Conservation (phyloP, 1,140 invertebrate species). For the Bombus consobrinus region DNA sequence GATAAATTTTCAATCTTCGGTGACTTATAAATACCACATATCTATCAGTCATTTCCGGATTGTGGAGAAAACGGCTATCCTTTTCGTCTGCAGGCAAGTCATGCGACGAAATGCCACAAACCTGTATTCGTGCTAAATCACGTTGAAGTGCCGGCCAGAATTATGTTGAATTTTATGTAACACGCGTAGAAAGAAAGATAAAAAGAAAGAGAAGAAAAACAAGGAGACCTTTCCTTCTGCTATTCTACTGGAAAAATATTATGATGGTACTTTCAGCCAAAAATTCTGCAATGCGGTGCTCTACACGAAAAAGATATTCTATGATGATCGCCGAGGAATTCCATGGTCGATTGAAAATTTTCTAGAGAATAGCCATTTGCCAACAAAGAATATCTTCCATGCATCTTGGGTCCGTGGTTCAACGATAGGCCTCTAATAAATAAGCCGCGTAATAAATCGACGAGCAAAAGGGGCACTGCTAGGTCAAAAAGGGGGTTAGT, state of each 20-base stretch:
- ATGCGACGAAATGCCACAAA: constrained; percentile 46
- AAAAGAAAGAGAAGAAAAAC: not conserved
- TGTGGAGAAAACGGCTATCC: constrained; percentile 40
- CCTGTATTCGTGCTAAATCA: constrained; percentile 63
- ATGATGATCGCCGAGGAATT: not conserved
- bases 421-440: constrained; percentile 57
- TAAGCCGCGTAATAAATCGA: constrained; percentile 63
- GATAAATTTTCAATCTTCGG: constrained; percentile 33
- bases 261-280: constrained; percentile 37
- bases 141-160: constrained; percentile 51
- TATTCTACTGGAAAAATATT: constrained; percentile 56
- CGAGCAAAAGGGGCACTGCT: not conserved
- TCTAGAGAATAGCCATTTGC: not conserved
- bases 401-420: not conserved
- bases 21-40: constrained; percentile 43
- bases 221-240: constrained; percentile 42
- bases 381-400: not conserved
- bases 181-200: constrained; percentile 24
- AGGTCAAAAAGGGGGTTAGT: constrained; percentile 41
- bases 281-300: constrained; percentile 16
- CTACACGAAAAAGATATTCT: not conserved
- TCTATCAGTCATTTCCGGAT: constrained; percentile 34
- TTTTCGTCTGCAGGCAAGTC: constrained; percentile 23
- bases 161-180: constrained; percentile 61
- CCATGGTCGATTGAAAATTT: constrained; percentile 2